A percentile compares a stretch with the other conserved stretches of the same genome.
These are phyloP conservation scores for Cossypha niveicapilla DNA, from an alignment of 2,797 vertebrate genomes.

Conservation along the genomic window DNA sequence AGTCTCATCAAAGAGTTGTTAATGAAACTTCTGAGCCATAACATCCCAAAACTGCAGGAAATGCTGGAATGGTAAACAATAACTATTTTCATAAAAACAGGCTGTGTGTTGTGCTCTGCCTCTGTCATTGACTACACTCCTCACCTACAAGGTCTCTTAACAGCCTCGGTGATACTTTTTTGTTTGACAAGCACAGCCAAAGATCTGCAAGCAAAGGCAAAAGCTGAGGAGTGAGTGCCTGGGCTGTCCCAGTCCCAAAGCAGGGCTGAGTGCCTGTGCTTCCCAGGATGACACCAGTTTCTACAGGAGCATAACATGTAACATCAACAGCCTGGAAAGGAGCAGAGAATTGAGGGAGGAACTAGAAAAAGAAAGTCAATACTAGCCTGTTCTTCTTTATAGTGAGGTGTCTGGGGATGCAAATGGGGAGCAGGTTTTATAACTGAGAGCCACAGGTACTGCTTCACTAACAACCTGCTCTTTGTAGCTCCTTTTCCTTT, in stretches of 20 bases:
- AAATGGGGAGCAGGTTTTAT: background rate
- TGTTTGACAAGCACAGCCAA: background rate
- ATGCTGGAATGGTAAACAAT: background rate
- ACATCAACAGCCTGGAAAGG: background rate
- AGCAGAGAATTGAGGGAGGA: background rate
- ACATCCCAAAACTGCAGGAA: background rate
- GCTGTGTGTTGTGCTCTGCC: background rate
- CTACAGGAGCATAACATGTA: background rate
- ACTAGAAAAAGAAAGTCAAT: background rate
- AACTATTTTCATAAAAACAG: background rate
- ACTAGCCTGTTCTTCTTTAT: background rate
- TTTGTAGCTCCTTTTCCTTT: background rate
- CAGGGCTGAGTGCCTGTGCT: background rate
- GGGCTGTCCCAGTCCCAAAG: background rate
- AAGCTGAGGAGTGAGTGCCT: background rate
- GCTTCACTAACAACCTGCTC: too few species aligned
- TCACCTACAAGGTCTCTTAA: background rate
- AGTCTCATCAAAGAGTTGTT: background rate
- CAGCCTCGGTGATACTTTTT: background rate
- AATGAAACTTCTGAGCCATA: background rate
- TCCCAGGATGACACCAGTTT: background rate
- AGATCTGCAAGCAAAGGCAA: background rate
- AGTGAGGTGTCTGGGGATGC: background rate
- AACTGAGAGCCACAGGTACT: background rate
- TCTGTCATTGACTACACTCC: background rate